Evolutionary conservation across 2,797 vertebrate species (phyloP).

Genomic region (Masticophis lateralis): DNA sequence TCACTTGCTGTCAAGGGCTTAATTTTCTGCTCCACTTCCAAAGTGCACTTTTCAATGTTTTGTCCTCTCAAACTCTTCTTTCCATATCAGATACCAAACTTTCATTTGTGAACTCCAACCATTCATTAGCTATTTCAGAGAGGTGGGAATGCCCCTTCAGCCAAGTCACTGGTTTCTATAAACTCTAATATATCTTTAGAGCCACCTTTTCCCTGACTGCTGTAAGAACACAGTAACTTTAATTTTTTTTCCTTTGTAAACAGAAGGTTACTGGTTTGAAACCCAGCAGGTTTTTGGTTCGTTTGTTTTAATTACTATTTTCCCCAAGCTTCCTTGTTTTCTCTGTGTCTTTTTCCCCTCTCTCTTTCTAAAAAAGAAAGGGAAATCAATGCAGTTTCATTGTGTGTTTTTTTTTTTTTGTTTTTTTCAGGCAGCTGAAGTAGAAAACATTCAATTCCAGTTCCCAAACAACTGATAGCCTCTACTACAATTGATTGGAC

Average conservation of each 20-base stretch:
- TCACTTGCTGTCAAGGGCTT: not conserved
- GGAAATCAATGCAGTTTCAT: not conserved
- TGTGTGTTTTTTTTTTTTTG: too few relatives aligned
- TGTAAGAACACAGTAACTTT: not conserved
- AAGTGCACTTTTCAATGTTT: not conserved
- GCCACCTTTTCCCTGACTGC: not conserved
- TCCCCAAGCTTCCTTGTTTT: not conserved
- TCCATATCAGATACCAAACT: not conserved
- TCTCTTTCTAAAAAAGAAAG: not conserved
- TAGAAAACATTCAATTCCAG: not conserved
- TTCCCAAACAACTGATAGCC: not conserved
- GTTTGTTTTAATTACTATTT: not conserved
- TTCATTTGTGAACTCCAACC: not conserved
- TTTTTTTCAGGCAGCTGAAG: not conserved
- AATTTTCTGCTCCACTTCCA: not conserved
- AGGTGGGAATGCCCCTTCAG: not conserved
- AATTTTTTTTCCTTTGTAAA: not conserved
- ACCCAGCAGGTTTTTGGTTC: not conserved
- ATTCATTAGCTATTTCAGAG: not conserved
- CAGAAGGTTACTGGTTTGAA: not conserved
- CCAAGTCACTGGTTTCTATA: not conserved
- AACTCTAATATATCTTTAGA: not conserved
- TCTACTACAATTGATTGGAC: not conserved
- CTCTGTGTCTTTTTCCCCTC: not conserved
- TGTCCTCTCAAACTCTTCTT: not conserved